Evolutionary conservation across 2,888 invertebrate species (phyloP).

Genomic region (Lordiphosa fenestrarum): DNA sequence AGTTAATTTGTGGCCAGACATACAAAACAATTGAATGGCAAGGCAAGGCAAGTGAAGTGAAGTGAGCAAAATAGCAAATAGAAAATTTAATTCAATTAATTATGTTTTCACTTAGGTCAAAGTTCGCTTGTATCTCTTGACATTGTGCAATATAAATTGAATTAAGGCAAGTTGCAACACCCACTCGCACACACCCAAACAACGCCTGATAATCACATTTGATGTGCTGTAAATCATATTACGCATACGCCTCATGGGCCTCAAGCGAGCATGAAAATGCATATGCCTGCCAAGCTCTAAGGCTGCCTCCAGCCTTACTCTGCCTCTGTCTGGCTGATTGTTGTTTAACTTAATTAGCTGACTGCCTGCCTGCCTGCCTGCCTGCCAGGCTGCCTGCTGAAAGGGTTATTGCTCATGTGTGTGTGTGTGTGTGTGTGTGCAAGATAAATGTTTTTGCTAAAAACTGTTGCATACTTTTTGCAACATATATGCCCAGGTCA

Average conservation of each 20-base stretch:
- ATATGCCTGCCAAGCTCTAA: conserved; percentile 1
- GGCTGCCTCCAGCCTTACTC: not conserved
- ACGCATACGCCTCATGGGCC: conserved; percentile 51
- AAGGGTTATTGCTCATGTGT: not conserved
- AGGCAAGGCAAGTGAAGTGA: conserved; percentile 7
- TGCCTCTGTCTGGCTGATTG: conserved; percentile 43
- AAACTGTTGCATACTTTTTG: conserved; percentile 56
- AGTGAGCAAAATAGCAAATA: conserved; percentile 44
- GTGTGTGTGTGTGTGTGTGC: not conserved
- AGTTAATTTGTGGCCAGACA: conserved; percentile 53
- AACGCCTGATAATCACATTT: conserved; percentile 57
- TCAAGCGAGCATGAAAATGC: conserved; percentile 39
- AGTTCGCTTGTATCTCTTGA: conserved; percentile 2
- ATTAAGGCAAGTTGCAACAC: conserved; percentile 52
- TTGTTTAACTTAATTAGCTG: conserved; percentile 63
- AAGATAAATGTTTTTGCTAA: conserved; percentile 15
- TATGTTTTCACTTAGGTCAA: conserved; percentile 65
- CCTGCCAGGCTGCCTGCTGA: not conserved
- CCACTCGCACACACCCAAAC: conserved; percentile 9
- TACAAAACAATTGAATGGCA: conserved; percentile 13
- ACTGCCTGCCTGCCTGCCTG: conserved; percentile 1
- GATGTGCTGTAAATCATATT: conserved; percentile 65
- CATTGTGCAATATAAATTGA: conserved; percentile 55
- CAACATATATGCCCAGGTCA: not conserved
- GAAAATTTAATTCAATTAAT: conserved; percentile 74